A percentile compares a stretch with the other conserved stretches of the same genome.
Conservation (phyloP, 2,888 invertebrate species). For the Chrysotoxum bicinctum region DNA sequence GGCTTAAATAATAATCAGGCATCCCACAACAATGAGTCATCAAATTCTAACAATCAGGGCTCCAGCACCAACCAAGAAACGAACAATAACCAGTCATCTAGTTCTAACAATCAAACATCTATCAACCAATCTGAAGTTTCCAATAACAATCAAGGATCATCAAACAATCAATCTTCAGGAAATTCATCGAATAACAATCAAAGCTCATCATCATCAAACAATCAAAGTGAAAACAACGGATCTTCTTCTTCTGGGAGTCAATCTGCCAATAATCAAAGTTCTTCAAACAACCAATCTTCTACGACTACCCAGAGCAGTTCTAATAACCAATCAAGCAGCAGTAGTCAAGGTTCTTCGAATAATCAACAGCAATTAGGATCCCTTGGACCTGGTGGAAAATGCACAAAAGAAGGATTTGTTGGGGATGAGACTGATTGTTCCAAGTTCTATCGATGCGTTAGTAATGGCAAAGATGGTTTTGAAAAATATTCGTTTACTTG, state of each 20-base stretch:
- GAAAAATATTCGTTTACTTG: slow-evolving; percentile 85
- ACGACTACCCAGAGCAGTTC: slow-evolving; percentile 43
- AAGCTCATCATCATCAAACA: not conserved
- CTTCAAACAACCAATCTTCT: slow-evolving; percentile 56
- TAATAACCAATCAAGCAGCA: slow-evolving; percentile 48
- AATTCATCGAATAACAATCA: slow-evolving; percentile 19
- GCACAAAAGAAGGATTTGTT: slow-evolving; percentile 78
- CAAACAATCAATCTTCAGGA: slow-evolving; percentile 18
- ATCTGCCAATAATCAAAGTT: slow-evolving; percentile 38
- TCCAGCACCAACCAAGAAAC: too few species aligned
- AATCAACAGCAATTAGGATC: slow-evolving; percentile 66
- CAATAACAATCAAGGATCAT: slow-evolving; percentile 21
- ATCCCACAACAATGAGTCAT: slow-evolving; percentile 6
- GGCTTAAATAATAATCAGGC: slow-evolving; percentile 40
- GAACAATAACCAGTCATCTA: not conserved
- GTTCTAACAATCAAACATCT: not conserved
- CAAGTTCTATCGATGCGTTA: slow-evolving; percentile 86
- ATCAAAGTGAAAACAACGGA: slow-evolving; percentile 54
- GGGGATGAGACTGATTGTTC: slow-evolving; percentile 82
- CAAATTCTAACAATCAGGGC: slow-evolving; percentile 35
- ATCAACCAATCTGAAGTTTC: slow-evolving; percentile 9
- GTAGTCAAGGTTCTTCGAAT: slow-evolving; percentile 47
- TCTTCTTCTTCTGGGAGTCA: slow-evolving; percentile 32
- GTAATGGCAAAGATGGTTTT: slow-evolving; percentile 83
- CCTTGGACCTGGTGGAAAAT: slow-evolving; percentile 70